Conservation (phyloP, 2,888 invertebrate species). For the Melipona bicolor region DNA sequence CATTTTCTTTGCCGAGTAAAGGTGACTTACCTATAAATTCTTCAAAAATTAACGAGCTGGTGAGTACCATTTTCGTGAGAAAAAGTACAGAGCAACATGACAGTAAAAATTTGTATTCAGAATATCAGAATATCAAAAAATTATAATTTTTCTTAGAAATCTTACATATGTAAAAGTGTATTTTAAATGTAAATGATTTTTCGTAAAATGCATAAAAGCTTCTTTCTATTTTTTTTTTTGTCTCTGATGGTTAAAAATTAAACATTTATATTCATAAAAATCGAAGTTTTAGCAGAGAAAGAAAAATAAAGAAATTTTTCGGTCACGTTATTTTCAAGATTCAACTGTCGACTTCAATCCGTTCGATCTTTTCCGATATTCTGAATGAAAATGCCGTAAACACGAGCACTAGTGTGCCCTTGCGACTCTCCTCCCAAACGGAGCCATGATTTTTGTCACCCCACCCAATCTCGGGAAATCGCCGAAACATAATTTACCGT, state of each 20-base stretch:
- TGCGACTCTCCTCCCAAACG: not conserved
- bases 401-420: not conserved
- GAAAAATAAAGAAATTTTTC: not conserved
- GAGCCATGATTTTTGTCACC: conserved; percentile 22
- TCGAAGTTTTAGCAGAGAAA: not conserved
- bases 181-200: too few relatives aligned
- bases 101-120: not conserved
- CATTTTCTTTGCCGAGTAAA: not conserved
- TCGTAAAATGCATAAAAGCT: too few relatives aligned
- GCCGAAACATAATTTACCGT: conserved; percentile 58
- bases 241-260: too few relatives aligned
- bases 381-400: not conserved
- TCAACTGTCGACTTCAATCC: too few relatives aligned
- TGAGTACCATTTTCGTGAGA: not conserved
- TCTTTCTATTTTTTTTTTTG: too few relatives aligned
- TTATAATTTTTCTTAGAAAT: too few relatives aligned
- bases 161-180: too few relatives aligned
- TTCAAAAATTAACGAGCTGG: not conserved
- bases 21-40: not conserved
- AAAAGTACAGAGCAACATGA: too few relatives aligned
- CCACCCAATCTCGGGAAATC: conserved; percentile 34
- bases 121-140: too few relatives aligned
- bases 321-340: too few relatives aligned
- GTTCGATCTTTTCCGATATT: not conserved
- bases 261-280: not conserved